phyloP scores from a whole-genome alignment of 2,888 invertebrate species.

The Nezara viridula region DNA sequence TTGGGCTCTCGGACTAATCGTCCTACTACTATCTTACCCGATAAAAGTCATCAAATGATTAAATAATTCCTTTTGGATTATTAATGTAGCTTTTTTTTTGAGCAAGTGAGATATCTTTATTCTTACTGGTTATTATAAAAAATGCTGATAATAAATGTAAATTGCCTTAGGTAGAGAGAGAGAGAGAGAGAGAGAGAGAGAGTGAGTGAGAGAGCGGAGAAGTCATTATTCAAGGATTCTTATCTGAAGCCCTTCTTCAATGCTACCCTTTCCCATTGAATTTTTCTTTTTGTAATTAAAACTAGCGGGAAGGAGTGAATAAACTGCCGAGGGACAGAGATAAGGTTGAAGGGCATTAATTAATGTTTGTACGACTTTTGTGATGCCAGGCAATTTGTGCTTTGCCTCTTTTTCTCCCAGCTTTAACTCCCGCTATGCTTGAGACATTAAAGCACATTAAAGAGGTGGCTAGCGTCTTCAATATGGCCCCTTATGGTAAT shows the following conservation, averaged over 20 bases:
- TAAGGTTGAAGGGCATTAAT: slow-evolving; percentile 46
- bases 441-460: background rate
- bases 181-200: too few species aligned
- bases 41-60: too few species aligned
- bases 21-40: too few species aligned
- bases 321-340: slow-evolving; percentile 35
- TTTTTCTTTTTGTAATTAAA: slow-evolving; percentile 47
- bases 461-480: slow-evolving; percentile 34
- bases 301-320: slow-evolving; percentile 45
- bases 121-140: slow-evolving; percentile 3
- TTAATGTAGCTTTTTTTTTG: background rate
- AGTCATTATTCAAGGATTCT: slow-evolving; percentile 43
- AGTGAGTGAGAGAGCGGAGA: slow-evolving; percentile 30
- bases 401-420: background rate
- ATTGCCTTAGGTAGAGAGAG: slow-evolving; percentile 16
- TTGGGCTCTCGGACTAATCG: too few species aligned
- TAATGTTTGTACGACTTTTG: slow-evolving; percentile 41
- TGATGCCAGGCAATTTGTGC: slow-evolving; percentile 34
- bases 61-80: background rate
- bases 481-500: slow-evolving; percentile 34
- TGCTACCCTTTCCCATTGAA: slow-evolving; percentile 43
- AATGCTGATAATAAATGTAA: slow-evolving; percentile 5
- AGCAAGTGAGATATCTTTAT: background rate
- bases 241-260: slow-evolving; percentile 43
- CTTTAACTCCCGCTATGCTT: background rate